Percentiles rank a stretch among this genome's conserved stretches.
Evolutionary conservation across 2,113 vertebrate genomes (phyloP).

Genomic region (Sander vitreus): DNA sequence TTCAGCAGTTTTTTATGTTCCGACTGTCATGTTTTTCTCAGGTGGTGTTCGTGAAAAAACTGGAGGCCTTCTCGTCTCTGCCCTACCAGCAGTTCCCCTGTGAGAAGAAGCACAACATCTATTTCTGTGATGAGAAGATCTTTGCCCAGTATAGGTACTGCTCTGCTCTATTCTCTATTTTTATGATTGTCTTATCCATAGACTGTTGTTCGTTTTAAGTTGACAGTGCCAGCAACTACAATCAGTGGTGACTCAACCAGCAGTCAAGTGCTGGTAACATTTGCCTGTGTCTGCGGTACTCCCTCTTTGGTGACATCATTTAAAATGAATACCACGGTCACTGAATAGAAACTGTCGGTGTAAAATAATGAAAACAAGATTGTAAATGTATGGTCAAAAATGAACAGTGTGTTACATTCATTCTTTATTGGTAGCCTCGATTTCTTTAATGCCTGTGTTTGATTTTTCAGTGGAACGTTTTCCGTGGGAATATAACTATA

Average conservation of each 20-base stretch:
- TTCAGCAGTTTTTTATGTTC: background rate
- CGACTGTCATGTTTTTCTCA: constrained; percentile 62
- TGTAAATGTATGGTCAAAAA: background rate
- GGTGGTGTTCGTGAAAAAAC: constrained; percentile 93
- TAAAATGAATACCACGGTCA: background rate
- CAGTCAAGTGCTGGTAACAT: background rate
- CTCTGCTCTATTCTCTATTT: background rate
- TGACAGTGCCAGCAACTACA: background rate
- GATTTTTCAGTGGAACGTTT: background rate
- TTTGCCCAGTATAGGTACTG: constrained; percentile 91
- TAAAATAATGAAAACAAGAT: background rate
- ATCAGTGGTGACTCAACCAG: background rate
- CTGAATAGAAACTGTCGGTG: background rate
- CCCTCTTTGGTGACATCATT: background rate
- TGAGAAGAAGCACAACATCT: constrained; percentile 94
- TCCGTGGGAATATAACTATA: background rate
- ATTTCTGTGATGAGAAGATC: constrained; percentile 89
- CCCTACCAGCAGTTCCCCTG: constrained; percentile 87
- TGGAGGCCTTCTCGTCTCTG: constrained; percentile 87
- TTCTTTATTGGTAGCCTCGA: background rate
- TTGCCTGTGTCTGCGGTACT: background rate
- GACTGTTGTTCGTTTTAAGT: no score
- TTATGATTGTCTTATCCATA: background rate
- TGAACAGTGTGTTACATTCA: no score
- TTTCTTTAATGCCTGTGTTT: background rate